A percentile compares a stretch with the other conserved stretches of the same genome.
These are phyloP conservation scores for Poecile montanus DNA, from an alignment of 2,797 vertebrate species.

Conservation along the genomic window DNA sequence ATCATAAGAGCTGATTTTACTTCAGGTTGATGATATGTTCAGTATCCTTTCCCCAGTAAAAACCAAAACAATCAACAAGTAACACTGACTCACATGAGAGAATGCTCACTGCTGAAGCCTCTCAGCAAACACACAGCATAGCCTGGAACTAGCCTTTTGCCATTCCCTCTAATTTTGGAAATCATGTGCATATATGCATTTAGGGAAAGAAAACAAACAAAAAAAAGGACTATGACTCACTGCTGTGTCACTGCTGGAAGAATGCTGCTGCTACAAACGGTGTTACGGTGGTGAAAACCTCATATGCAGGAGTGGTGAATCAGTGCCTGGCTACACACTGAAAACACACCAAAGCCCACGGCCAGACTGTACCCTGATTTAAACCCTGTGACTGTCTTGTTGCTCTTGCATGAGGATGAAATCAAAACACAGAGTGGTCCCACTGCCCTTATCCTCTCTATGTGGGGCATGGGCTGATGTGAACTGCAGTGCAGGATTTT, in stretches of 20 bases:
- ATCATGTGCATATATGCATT: slow-evolving; percentile 51
- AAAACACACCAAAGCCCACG: background rate
- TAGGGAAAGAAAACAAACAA: background rate
- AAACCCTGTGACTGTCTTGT: background rate
- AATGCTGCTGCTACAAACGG: background rate
- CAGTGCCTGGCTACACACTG: background rate
- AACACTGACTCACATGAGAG: background rate
- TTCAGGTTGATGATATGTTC: slow-evolving; percentile 20
- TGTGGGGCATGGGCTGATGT: background rate
- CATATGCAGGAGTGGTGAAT: background rate
- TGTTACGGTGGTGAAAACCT: background rate
- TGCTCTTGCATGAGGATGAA: background rate
- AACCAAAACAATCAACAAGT: slow-evolving; percentile 24
- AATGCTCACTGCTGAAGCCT: slow-evolving; percentile 29
- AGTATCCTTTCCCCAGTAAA: background rate
- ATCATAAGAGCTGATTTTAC: slow-evolving; percentile 4
- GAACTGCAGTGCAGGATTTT: background rate
- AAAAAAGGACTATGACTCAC: slow-evolving; percentile 42
- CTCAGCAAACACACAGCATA: background rate
- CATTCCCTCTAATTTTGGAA: slow-evolving; percentile 59
- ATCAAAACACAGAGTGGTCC: background rate
- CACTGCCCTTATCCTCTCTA: background rate
- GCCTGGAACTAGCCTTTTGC: slow-evolving; percentile 48
- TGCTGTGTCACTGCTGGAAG: slow-evolving; percentile 50
- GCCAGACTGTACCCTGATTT: background rate